A percentile compares a stretch with the other conserved stretches of the same genome.
Conservation (phyloP, 2,797 vertebrate species). For the Delichon dasypus region DNA sequence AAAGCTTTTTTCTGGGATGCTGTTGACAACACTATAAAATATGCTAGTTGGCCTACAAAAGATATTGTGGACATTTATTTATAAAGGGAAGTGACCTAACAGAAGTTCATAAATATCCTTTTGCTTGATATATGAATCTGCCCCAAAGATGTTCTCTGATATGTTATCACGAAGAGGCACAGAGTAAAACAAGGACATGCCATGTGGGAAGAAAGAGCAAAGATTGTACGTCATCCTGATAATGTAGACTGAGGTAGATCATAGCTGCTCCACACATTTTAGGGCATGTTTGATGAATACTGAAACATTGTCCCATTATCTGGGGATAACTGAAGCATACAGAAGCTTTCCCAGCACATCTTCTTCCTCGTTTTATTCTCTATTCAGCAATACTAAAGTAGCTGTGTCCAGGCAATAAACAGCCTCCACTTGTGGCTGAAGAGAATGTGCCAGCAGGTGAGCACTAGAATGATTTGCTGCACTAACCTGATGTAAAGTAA, state of each 20-base stretch:
- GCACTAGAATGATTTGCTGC: background rate
- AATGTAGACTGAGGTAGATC: background rate
- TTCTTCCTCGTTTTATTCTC: background rate
- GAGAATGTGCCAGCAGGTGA: background rate
- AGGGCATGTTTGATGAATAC: background rate
- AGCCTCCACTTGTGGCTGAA: background rate
- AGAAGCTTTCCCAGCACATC: background rate
- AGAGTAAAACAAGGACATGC: background rate
- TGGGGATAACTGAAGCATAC: background rate
- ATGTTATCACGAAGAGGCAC: background rate
- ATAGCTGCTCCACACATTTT: background rate
- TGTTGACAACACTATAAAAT: background rate
- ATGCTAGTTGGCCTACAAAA: background rate
- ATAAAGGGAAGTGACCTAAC: background rate
- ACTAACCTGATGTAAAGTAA: background rate
- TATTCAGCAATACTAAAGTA: background rate
- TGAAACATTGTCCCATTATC: background rate
- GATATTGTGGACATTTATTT: background rate
- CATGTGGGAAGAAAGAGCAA: background rate
- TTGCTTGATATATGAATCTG: background rate
- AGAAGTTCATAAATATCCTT: background rate
- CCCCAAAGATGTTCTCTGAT: background rate
- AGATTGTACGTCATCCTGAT: background rate
- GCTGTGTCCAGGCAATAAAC: background rate
- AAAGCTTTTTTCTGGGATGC: background rate